phyloP scores from a whole-genome alignment of 2,797 vertebrate genomes.

The Zalophus californianus region DNA sequence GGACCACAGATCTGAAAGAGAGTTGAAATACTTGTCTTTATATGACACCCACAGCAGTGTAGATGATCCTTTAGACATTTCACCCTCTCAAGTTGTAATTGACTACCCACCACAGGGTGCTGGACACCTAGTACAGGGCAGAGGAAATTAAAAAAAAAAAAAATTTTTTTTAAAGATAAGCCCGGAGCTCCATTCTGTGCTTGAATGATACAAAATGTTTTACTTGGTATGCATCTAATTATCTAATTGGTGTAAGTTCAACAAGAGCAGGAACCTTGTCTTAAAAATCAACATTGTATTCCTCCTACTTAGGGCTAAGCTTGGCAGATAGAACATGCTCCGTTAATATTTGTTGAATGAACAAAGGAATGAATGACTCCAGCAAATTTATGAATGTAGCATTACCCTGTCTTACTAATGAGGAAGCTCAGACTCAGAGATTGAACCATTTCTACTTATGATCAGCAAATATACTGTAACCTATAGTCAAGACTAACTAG shows the following conservation, averaged over 20 bases:
- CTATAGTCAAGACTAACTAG: not conserved
- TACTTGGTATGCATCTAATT: not conserved
- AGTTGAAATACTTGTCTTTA: not conserved
- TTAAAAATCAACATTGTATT: not conserved
- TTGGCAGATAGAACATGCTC: not conserved
- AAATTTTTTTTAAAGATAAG: not conserved
- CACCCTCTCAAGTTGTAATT: no score
- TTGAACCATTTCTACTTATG: not conserved
- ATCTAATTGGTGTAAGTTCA: not conserved
- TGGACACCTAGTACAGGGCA: not conserved
- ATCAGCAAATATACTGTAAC: not conserved
- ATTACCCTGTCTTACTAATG: not conserved
- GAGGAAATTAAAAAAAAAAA: not conserved
- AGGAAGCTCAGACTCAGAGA: not conserved
- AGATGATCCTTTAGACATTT: not conserved
- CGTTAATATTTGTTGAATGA: not conserved
- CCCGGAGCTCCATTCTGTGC: not conserved
- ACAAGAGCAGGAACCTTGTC: not conserved
- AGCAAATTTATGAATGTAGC: not conserved
- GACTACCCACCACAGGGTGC: accelerated
- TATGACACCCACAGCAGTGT: not conserved
- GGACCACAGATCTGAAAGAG: not conserved
- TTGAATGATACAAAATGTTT: not conserved
- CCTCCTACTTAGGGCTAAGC: not conserved
- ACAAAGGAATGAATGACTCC: not conserved